Base-by-base conservation (phyloP, 2,113 vertebrate genomes). In the Dromaius novaehollandiae region DNA sequence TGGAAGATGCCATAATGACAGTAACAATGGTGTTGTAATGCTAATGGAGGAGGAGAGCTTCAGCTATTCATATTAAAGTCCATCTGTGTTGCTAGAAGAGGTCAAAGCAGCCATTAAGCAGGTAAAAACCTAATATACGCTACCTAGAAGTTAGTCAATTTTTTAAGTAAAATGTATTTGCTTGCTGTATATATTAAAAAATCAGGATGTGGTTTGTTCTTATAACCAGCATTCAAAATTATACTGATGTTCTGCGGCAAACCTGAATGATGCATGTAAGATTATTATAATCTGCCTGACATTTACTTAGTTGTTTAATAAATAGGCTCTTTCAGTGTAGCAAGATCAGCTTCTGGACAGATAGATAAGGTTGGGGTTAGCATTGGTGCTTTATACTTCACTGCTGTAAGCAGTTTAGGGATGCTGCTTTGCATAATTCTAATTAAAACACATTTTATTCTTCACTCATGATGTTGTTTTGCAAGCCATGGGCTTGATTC, bases 381-480 rank as follows among this genome's bases (percentile, higher is more conserved):
- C 16, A 13, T 2, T 6, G 32, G 60, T 53, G 69, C 36, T 69
- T 63, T 40, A 15, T 58, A 50, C 22, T 69, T 56, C 2, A 11
- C 34, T 32, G 50, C 60, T 85, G 46, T 44, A 70, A 93, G 85
- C 75, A 48, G 60, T 42, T 83, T 21, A 77, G 55, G 53, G 75
- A 87, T 70, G 58, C 81, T 89, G 53, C 55, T 91, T 82, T 82
- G 78, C 78, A 46, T 32, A 87, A 61, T 2, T 70, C 50, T 42
- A 64, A 91, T 85, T 82, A 80, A 90, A 89, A 22, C 44, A 61
- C 50, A 34, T 73, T 89, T 90, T 48, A 44, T 74, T 95, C 60
- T 66, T 89, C 48, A 9, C 24, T 50, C 56, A 58, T 34, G 30
- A 7, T 40, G 38, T 18, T 69, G 28, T 50, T 90, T 69, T 69